phyloP scores from a whole-genome alignment of 1,140 invertebrate genomes.

The Dendroctonus ponderosae region DNA sequence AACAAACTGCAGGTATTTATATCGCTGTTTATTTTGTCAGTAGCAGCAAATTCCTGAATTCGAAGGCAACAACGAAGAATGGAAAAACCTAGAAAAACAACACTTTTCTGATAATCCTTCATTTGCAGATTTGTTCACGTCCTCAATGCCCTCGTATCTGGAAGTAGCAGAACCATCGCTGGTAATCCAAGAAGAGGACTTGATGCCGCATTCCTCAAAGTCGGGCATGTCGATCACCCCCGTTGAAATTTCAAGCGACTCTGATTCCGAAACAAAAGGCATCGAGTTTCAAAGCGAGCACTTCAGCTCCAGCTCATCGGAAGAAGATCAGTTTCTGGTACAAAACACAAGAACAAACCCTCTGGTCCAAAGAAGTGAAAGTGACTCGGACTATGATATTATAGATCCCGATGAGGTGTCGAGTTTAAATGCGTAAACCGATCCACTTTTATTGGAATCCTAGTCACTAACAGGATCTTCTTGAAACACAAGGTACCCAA shows the following conservation, averaged over 20 bases:
- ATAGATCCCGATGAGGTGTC: too few relatives aligned
- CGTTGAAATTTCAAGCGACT: constrained; percentile 42
- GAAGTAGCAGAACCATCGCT: constrained; percentile 37
- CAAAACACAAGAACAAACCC: too few relatives aligned
- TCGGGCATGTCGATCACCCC: constrained; percentile 28
- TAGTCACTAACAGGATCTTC: too few relatives aligned
- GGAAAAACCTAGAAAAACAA: background rate
- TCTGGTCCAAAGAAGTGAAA: too few relatives aligned
- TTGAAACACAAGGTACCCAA: too few relatives aligned
- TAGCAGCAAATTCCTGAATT: background rate
- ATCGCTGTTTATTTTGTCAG: background rate
- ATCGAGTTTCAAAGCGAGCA: constrained; percentile 42
- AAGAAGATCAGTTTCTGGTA: constrained; percentile 32
- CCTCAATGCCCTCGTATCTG: constrained; percentile 44
- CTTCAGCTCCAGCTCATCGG: constrained; percentile 43
- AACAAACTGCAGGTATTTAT: constrained; percentile 41
- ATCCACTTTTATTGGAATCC: too few relatives aligned
- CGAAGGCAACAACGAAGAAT: background rate
- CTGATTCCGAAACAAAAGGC: constrained; percentile 41
- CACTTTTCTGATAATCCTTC: background rate
- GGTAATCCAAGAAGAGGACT: constrained; percentile 44
- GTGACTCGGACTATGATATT: too few relatives aligned
- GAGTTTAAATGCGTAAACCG: too few relatives aligned
- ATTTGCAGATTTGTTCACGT: constrained; percentile 43
- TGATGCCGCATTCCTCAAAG: constrained; percentile 26